phyloP scores from a whole-genome alignment of 2,888 invertebrate species.

The Therioaphis trifolii region DNA sequence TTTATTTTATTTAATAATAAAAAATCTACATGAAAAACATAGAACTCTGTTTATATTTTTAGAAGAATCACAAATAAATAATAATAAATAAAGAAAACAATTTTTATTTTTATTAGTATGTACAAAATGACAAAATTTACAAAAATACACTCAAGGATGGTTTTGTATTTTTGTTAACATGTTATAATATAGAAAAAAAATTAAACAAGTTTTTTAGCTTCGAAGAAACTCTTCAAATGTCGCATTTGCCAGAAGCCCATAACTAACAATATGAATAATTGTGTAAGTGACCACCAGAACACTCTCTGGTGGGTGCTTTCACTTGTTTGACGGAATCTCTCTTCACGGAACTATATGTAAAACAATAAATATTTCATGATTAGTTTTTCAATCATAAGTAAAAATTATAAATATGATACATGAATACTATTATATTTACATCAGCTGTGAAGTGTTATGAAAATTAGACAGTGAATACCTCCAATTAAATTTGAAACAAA shows the following conservation, averaged over 20 bases:
- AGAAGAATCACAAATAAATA: slow-evolving; percentile 31
- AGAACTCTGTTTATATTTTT: slow-evolving; percentile 11
- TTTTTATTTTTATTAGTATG: neutral
- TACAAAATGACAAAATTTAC: slow-evolving; percentile 56
- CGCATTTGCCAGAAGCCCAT: slow-evolving; percentile 99
- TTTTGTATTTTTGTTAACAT: slow-evolving; percentile 36
- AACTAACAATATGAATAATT: slow-evolving; percentile 86
- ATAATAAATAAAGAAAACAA: slow-evolving; percentile 30
- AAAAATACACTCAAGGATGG: slow-evolving; percentile 37
- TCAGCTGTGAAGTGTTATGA: too few relatives aligned
- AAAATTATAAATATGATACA: too few relatives aligned
- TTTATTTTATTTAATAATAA: slow-evolving; percentile 43
- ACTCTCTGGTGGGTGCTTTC: slow-evolving; percentile 97
- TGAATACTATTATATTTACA: too few relatives aligned
- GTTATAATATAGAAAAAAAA: slow-evolving; percentile 3
- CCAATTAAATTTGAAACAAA: too few relatives aligned
- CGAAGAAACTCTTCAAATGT: slow-evolving; percentile 98
- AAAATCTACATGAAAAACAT: slow-evolving; percentile 24
- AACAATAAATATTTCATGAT: neutral
- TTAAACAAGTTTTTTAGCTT: slow-evolving; percentile 96
- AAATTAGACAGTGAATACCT: too few relatives aligned
- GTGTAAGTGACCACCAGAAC: slow-evolving; percentile 95
- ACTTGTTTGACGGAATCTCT: slow-evolving; percentile 95
- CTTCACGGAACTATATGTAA: slow-evolving; percentile 89
- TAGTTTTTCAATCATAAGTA: too few relatives aligned